Evolutionary conservation across 2,113 vertebrate genomes (phyloP).

Genomic region (Cheilinus undulatus): DNA sequence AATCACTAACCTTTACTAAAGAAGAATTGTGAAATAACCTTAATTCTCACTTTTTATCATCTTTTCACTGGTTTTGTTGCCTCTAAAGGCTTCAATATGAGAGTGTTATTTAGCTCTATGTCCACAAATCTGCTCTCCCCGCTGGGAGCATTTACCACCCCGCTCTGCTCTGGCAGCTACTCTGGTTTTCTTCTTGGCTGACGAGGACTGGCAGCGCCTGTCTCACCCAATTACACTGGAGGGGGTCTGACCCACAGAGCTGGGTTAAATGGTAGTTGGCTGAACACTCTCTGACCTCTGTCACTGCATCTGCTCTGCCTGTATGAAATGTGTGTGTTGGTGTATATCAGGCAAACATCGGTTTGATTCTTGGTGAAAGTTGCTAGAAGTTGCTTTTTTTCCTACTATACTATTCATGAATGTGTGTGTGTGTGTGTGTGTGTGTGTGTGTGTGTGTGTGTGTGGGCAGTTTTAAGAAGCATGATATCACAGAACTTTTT

Average conservation of each 20-base stretch:
- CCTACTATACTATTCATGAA: no score
- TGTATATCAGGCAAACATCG: conserved; percentile 13
- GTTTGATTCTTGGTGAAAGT: not conserved
- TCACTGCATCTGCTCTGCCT: conserved; percentile 54
- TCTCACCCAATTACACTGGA: conserved; percentile 79
- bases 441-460: no score
- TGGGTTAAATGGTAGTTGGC: conserved; percentile 59
- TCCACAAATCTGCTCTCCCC: conserved; percentile 60
- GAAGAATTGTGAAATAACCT: not conserved
- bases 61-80: conserved; percentile 31
- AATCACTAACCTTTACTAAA: not conserved
- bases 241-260: conserved; percentile 65
- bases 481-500: no score
- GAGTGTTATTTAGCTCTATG: conserved; percentile 57
- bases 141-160: conserved; percentile 76
- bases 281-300: conserved; percentile 68
- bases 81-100: conserved; percentile 36
- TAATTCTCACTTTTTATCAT: conserved; percentile 5
- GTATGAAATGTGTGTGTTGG: conserved; percentile 30
- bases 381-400: not conserved
- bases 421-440: no score
- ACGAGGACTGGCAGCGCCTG: conserved; percentile 77
- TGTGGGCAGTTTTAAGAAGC: no score
- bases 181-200: conserved; percentile 76
- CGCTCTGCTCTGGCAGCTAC: conserved; percentile 59